Evolutionary conservation across 2,797 vertebrate species (phyloP).

Genomic region (Apogon hyalosoma): DNA sequence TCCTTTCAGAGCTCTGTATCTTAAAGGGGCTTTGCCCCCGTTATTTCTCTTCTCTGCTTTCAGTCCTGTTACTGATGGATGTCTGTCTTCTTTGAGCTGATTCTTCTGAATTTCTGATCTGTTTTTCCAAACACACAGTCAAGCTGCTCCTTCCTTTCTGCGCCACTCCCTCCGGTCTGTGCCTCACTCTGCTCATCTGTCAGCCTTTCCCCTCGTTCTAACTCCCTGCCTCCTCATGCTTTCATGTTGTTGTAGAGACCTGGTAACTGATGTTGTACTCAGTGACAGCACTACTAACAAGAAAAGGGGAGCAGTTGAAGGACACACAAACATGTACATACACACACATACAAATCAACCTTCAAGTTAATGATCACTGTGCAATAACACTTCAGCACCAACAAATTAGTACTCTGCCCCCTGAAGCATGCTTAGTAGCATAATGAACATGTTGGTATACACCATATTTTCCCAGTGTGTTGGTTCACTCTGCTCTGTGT

Average conservation of each 20-base stretch:
- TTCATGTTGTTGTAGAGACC: conserved; percentile 57
- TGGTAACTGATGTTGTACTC: conserved; percentile 52
- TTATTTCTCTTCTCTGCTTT: conserved; percentile 32
- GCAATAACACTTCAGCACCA: conserved; percentile 3
- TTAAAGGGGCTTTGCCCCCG: conserved; percentile 45
- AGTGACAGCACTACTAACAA: conserved; percentile 41
- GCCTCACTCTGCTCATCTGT: conserved; percentile 71
- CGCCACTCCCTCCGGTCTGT: conserved; percentile 76
- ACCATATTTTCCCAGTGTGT: neutral
- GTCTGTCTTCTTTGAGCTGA: conserved; percentile 44
- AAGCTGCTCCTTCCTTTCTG: conserved; percentile 72
- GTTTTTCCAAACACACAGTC: conserved; percentile 52
- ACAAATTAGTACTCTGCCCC: conserved; percentile 28
- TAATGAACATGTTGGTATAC: conserved; percentile 34
- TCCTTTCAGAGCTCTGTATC: conserved; percentile 41
- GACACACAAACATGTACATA: conserved; percentile 6
- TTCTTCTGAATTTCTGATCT: conserved; percentile 69
- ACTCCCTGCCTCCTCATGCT: conserved; percentile 61
- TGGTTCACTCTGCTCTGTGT: neutral
- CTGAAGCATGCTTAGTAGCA: conserved; percentile 13
- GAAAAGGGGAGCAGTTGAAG: conserved; percentile 33
- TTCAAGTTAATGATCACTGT: conserved; percentile 5
- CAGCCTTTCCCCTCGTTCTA: conserved; percentile 53
- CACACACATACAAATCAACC: conserved; percentile 7
- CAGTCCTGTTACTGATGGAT: conserved; percentile 44